Evolutionary conservation across 2,797 vertebrate genomes (phyloP), one percentile per base, ranked within the genome.

Genomic region (Coccyzus lansbergi): DNA sequence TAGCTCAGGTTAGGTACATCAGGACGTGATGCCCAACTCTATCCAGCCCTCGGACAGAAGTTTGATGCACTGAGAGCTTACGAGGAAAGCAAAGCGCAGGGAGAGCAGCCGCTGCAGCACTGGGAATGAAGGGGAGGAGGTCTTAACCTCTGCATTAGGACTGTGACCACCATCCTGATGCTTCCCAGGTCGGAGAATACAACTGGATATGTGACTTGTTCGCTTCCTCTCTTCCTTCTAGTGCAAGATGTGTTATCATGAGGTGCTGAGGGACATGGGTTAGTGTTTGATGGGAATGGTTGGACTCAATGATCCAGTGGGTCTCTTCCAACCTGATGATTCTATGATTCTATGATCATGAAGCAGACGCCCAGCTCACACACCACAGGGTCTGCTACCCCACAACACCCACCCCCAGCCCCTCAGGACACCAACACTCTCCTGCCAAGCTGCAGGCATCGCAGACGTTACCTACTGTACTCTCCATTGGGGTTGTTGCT

Each of bases 201-300:
- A 34, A 18, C 0, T 14, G 31, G 26, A 12, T 26, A 6, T 0
- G 0, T 15, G 22, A 20, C 2, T 3, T n/a, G 12, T 15, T n/a
- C 4, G 4, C 5, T 14, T 59, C 25, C 28, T 9, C 2, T 68
- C 75, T 38, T 55, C 44, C 38, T 36, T 67, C 38, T 53, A 67
- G 69, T 4, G 1, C 15, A 40, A n/a, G 52, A 13, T 21, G 7
- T 6, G 18, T 72, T 42, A 20, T 14, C 36, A 14, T 28, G 22
- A 51, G 85, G 34, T 58, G 65, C 31, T 40, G 40, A 7, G 14
- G n/a, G n/a, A n/a, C n/a, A n/a, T n/a, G n/a, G n/a, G n/a, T n/a
- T n/a, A n/a, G n/a, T n/a, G n/a, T n/a, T n/a, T n/a, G n/a, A n/a
- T n/a, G n/a, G n/a, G n/a, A n/a, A n/a, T n/a, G n/a, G n/a, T n/a